Evolutionary conservation across 2,113 vertebrate species (phyloP).

Genomic region (Uropsilus gracilis): DNA sequence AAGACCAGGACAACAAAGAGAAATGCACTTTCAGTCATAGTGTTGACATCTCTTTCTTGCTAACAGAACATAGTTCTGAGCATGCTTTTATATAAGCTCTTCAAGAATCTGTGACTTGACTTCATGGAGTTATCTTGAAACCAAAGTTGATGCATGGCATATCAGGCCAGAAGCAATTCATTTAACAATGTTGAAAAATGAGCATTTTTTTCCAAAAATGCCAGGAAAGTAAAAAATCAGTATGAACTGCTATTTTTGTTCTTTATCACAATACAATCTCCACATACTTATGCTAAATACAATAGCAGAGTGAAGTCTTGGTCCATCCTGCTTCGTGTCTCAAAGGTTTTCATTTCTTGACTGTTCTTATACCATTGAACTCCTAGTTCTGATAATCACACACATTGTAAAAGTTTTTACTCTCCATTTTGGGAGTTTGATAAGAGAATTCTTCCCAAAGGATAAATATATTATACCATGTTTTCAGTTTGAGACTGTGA

Average conservation of each 20-base stretch:
- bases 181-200: conserved; percentile 36
- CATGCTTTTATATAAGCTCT: neutral
- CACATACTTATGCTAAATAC: neutral
- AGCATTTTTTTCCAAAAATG: neutral
- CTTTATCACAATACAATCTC: neutral
- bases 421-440: neutral
- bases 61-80: neutral
- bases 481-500: neutral
- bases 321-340: neutral
- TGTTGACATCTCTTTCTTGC: neutral
- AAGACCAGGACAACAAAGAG: neutral
- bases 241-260: neutral
- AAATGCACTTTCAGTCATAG: neutral
- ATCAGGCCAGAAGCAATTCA: neutral
- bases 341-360: neutral
- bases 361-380: neutral
- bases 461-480: neutral
- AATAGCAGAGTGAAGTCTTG: neutral
- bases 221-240: neutral
- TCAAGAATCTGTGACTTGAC: neutral
- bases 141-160: neutral
- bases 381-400: neutral
- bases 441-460: neutral
- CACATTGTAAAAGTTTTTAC: neutral
- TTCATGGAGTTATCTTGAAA: neutral